Evolutionary conservation across 2,797 vertebrate genomes (phyloP), one percentile per base, ranked within the genome.

Genomic region (Salmo trutta): DNA sequence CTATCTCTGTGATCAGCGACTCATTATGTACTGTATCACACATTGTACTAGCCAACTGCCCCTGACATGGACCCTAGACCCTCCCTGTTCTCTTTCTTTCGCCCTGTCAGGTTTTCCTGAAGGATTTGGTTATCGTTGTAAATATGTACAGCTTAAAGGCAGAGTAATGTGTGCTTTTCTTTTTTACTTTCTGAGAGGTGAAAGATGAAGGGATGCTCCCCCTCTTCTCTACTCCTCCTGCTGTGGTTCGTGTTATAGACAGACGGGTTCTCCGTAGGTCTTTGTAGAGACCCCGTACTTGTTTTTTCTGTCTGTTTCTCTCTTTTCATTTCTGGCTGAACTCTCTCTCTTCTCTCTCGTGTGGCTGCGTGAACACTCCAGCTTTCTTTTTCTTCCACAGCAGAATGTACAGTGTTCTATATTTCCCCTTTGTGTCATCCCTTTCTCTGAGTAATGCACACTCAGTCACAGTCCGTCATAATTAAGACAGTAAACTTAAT

Each of bases 111-210:
- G 72, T 78, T 72, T 84, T 66, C 79, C 77, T 81, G 36, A n/a
- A 71, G 21, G 8, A 62, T 62, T 77, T 83, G 80, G 79, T 73
- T 83, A 79, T 80, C 84, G 88, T 84, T 95, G 93, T 95, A 94
- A 89, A 95, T 94, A 94, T 94, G 94, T 94, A 94, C 85, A 95
- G 91, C 79, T 84, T 52, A 86, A 89, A 88, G 74, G 87, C 91
- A 91, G 79, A 89, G 82, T 90, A 77, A 89, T 68, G 84, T 36
- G 68, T 56, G n/a, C 75, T 75, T 88, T 76, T 81, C 74, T 74
- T 86, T 77, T 88, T 90, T 84, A 81, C 86, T 87, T 87, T 83
- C 75, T 85, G 84, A 76, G 78, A 86, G 73, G 56, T 81, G 41
- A 47, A 47, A 41, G 65, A 56, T 21, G 31, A 59, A 70, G 65